Base-by-base conservation (phyloP, 1,140 invertebrate genomes). In the Trypoxylus dichotomus region DNA sequence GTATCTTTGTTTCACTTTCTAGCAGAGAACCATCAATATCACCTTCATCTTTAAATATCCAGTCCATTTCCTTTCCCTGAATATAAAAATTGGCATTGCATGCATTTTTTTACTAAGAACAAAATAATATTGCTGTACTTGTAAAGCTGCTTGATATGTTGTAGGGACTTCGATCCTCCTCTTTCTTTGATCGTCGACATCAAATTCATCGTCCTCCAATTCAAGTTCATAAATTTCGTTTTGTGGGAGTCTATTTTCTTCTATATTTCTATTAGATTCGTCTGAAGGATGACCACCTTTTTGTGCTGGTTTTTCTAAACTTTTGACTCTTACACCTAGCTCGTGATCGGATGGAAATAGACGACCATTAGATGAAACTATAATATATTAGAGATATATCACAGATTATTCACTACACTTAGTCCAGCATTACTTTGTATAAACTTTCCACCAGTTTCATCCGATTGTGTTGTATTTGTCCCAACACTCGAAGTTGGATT, bases 271-370 rank as follows among this genome's bases (percentile, higher is more conserved):
- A 15, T 88, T 86, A 25, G 83, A 79, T 47, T 82, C 79, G 87
- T 93, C 93, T 1, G 90, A 90, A 3, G 92, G 93, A 75, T 92
- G 86, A 6, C 93, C 93, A 73, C 92, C 85, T 86, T 93, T 94
- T 77, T 90, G 85, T 83, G 88, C 90, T 3, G 92, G 92, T 81
- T 90, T 92, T 43, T 90, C 89, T 54, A 92, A 84, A 0, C 91
- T 92, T 80, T 91, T 89, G 76, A 91, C 90, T 87, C 89, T 88
- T 32, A 91, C 82, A 54, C 87, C 85, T 81, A 91, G 87, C 78
- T 89, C 88, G 83, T 91, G 90, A 13, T 91, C 89, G 0, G 86
- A 82, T 27, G 87, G 84, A 82, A 89, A 91, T 76, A 91, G 81
- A 41, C 87, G 87, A 32, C 89, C 89, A 83, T 90, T 88, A 58